Evolutionary conservation across 1,140 invertebrate species (phyloP), one percentile per base, ranked within the genome.

Genomic region (Diabrotica virgifera): DNA sequence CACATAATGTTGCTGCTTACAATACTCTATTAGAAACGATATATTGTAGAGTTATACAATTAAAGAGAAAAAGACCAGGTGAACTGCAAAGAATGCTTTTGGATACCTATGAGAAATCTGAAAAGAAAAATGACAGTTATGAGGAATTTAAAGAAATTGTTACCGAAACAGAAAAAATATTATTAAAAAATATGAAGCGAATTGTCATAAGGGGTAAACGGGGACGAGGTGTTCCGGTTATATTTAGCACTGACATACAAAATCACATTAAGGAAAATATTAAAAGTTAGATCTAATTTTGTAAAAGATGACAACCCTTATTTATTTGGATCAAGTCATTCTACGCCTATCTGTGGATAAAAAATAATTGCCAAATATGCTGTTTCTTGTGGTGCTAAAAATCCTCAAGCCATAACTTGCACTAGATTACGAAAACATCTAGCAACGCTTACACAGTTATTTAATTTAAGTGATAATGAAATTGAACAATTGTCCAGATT

Each of bases 341-440:
- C 10, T 10, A 37, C 24, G 35, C 7, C 51, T 40, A 46, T 64
- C 10, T 46, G 40, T 52, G 62, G 66, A 4, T 64, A 67, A 13
- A 67, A 63, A 59, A 46, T 63, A 8, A 11, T 67, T 10, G 12
- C 13, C 6, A 54, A 63, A 54, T 59, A 67, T 54, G 65, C 56
- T 0, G n/a, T 8, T 9, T n/a, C 38, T 55, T 60, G 66, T 55
- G 63, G 67, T 8, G 59, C 63, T 11, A 68, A 65, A 59, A 58
- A 65, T 9, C 59, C 60, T 6, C 9, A 14, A 24, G 63, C 59
- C 36, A 62, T 68, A 52, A 68, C 66, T 24, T 69, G 67, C 35
- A 77, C 73, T 36, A 63, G 64, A 62, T 63, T 78, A 3, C 36
- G 77, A 53, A 77, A 77, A 68, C 73, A 78, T 71, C 68, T 78